phyloP scores from a whole-genome alignment of 2,888 invertebrate species.

The Apamea epomidion region DNA sequence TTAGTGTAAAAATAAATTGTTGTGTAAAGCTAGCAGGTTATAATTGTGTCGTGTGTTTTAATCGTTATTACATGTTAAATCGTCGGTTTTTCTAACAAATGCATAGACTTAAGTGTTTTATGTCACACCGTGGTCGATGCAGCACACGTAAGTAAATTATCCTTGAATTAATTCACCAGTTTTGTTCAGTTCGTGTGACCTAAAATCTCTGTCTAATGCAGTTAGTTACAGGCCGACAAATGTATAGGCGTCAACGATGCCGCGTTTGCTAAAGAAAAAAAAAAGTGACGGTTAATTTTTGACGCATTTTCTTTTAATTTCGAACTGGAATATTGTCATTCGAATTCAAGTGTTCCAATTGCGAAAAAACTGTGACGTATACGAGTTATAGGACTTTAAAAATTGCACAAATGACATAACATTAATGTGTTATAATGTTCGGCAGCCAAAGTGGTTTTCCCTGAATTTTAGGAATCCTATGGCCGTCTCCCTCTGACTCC shows the following conservation, averaged over 20 bases:
- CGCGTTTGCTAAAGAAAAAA: conserved; percentile 39
- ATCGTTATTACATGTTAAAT: conserved; percentile 64
- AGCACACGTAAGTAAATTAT: conserved; percentile 69
- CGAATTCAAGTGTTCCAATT: conserved; percentile 24
- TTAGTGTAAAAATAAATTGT: conserved; percentile 65
- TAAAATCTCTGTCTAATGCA: conserved; percentile 84
- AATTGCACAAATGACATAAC: conserved; percentile 73
- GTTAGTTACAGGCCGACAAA: conserved; percentile 75
- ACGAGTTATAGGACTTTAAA: conserved; percentile 57
- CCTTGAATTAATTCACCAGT: conserved; percentile 67
- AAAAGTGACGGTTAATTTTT: conserved; percentile 35
- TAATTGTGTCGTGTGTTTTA: conserved; percentile 59
- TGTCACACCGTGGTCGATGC: conserved; percentile 53
- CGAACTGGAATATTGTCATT: conserved; percentile 16
- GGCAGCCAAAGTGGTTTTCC: conserved; percentile 74
- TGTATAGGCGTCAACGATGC: conserved; percentile 52
- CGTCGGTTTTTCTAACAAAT: conserved; percentile 69
- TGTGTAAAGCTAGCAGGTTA: conserved; percentile 58
- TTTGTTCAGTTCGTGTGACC: conserved; percentile 76
- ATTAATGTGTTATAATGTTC: conserved; percentile 69
- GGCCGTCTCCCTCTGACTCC: conserved; percentile 70
- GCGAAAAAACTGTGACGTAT: conserved; percentile 42
- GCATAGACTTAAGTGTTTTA: conserved; percentile 69
- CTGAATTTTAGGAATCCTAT: conserved; percentile 78
- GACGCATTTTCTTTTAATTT: conserved; percentile 40